These are phyloP conservation scores for Galerucella pusilla DNA, from an alignment of 2,888 invertebrate species.

Conservation along the genomic window DNA sequence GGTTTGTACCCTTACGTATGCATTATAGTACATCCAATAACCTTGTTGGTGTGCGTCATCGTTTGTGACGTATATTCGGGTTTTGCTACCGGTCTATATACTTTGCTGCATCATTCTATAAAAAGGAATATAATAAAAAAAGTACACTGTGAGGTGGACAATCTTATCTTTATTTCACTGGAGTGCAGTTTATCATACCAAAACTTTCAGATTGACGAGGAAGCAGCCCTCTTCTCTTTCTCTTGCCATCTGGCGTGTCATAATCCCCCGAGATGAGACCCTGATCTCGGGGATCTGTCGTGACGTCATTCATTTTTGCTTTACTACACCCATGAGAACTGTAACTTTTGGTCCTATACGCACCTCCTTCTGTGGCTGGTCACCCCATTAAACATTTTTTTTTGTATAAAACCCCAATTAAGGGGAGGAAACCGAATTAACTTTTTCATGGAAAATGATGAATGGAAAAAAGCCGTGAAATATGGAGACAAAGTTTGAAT, in stretches of 20 bases:
- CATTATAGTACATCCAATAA: no score
- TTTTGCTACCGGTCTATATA: no score
- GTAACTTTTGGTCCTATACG: slow-evolving; percentile 56
- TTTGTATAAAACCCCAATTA: slow-evolving; percentile 48
- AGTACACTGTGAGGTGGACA: no score
- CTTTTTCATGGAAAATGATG: not conserved
- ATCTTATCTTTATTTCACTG: not conserved
- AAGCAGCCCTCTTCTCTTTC: slow-evolving; percentile 36
- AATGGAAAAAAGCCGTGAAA: no score
- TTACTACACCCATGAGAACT: slow-evolving; percentile 50
- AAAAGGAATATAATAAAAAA: no score
- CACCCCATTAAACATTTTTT: slow-evolving; percentile 47
- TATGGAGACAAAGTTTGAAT: no score
- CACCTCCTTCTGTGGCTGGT: slow-evolving; percentile 44
- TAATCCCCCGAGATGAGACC: slow-evolving; percentile 61
- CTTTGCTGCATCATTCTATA: no score
- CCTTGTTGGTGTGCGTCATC: no score
- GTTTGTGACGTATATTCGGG: no score
- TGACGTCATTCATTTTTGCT: slow-evolving; percentile 57
- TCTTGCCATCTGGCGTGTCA: slow-evolving; percentile 57
- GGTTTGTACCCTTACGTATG: no score
- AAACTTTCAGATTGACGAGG: slow-evolving; percentile 52
- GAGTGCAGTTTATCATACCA: slow-evolving; percentile 7
- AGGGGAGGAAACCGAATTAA: slow-evolving; percentile 18
- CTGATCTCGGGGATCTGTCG: slow-evolving; percentile 59